A percentile compares a stretch with the other conserved stretches of the same genome.
Evolutionary conservation across 2,888 invertebrate genomes (phyloP).

Genomic region (Siphonodentalium dalli): DNA sequence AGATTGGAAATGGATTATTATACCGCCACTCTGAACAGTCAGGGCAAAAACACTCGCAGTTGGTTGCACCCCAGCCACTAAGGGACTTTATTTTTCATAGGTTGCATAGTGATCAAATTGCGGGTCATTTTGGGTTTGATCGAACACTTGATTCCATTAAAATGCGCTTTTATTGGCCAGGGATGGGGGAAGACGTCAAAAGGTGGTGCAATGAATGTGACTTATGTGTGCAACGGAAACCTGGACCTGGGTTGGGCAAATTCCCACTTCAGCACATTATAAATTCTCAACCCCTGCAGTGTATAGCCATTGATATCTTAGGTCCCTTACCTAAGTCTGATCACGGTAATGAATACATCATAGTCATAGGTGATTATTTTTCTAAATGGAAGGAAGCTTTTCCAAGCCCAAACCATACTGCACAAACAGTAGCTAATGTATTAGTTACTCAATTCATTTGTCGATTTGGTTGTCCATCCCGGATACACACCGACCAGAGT

Average conservation of each 20-base stretch:
- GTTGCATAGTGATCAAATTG: neutral
- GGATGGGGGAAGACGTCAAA: neutral
- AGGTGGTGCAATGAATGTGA: constrained; percentile 1
- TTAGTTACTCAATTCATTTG: constrained; percentile 9
- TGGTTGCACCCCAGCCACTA: neutral
- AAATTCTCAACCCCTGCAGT: neutral
- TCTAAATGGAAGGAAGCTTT: constrained; percentile 18
- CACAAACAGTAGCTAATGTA: constrained; percentile 11
- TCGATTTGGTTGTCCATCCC: constrained; percentile 4
- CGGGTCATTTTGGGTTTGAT: neutral
- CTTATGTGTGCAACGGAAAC: constrained; percentile 2
- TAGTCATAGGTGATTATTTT: constrained; percentile 16
- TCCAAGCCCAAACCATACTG: constrained; percentile 12
- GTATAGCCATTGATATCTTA: neutral
- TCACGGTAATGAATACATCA: constrained; percentile 4
- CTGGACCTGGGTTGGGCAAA: neutral
- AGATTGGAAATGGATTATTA: neutral
- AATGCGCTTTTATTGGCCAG: neutral
- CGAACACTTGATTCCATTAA: constrained; percentile 1
- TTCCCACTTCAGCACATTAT: neutral
- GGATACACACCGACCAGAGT: constrained; percentile 5
- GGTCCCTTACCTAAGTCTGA: neutral
- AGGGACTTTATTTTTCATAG: neutral
- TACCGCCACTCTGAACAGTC: neutral
- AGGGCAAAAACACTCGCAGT: neutral